Conservation (phyloP, 2,888 invertebrate genomes). For the Meta bourneti region DNA sequence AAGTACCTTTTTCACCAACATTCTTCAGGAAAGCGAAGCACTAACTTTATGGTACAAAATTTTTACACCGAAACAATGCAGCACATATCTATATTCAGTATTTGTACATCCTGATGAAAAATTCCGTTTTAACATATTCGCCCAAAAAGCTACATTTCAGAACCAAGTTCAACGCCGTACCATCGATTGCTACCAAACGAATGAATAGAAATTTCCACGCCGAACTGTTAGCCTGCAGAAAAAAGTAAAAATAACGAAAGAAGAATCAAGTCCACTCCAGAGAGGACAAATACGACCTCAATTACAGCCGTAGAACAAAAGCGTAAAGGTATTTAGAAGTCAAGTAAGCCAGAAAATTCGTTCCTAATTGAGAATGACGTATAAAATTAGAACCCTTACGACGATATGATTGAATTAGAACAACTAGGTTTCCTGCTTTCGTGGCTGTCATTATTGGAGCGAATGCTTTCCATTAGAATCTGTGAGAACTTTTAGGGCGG, state of each 20-base stretch:
- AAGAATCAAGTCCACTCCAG: not conserved
- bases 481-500: constrained; percentile 22
- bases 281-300: constrained; percentile 52
- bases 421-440: constrained; percentile 35
- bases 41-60: too few relatives aligned
- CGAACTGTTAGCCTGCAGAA: not conserved
- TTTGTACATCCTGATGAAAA: too few relatives aligned
- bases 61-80: too few relatives aligned
- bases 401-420: constrained; percentile 75
- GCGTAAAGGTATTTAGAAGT: constrained; percentile 59
- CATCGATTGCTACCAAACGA: not conserved
- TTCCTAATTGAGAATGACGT: constrained; percentile 75
- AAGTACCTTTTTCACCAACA: too few relatives aligned
- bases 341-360: constrained; percentile 63
- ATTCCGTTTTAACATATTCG: too few relatives aligned
- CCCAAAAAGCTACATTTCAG: too few relatives aligned
- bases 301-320: constrained; percentile 61
- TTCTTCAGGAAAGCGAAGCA: too few relatives aligned
- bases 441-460: constrained; percentile 1
- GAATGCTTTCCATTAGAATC: constrained; percentile 48
- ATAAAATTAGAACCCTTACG: constrained; percentile 74
- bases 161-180: too few relatives aligned
- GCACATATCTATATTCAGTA: too few relatives aligned
- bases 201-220: constrained; percentile 6
- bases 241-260: not conserved